phyloP scores from a whole-genome alignment of 2,113 vertebrate genomes.

The Neodontobutis hainanensis region DNA sequence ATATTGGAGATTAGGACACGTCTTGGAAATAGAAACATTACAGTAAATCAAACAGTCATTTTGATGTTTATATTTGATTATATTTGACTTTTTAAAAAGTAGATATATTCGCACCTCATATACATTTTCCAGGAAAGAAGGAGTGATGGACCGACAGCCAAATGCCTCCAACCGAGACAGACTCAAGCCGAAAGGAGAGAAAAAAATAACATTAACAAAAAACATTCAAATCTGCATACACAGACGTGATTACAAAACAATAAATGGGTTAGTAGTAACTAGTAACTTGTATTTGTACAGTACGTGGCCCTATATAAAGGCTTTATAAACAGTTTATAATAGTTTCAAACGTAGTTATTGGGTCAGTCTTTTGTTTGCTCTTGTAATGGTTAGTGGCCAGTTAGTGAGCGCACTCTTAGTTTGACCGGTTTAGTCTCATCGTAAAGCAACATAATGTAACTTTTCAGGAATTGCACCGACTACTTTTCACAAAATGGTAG shows the following conservation, averaged over 20 bases:
- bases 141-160: constrained; percentile 64
- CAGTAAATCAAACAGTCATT: background rate
- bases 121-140: constrained; percentile 49
- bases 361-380: no score
- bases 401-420: no score
- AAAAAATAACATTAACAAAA: background rate
- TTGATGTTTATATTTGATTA: background rate
- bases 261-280: no score
- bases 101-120: constrained; percentile 33
- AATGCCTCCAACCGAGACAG: constrained; percentile 54
- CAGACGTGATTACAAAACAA: background rate
- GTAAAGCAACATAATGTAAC: no score
- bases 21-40: background rate
- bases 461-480: no score
- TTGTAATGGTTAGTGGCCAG: no score
- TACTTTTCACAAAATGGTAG: no score
- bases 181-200: constrained; percentile 13
- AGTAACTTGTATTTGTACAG: no score
- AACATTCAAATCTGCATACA: background rate
- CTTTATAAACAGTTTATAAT: no score
- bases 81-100: background rate
- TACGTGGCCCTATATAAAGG: no score
- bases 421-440: no score
- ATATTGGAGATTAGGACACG: constrained; percentile 49
- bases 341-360: no score